These are phyloP conservation scores for Sander lucioperca DNA, from an alignment of 2,113 vertebrate genomes.

Conservation along the genomic window DNA sequence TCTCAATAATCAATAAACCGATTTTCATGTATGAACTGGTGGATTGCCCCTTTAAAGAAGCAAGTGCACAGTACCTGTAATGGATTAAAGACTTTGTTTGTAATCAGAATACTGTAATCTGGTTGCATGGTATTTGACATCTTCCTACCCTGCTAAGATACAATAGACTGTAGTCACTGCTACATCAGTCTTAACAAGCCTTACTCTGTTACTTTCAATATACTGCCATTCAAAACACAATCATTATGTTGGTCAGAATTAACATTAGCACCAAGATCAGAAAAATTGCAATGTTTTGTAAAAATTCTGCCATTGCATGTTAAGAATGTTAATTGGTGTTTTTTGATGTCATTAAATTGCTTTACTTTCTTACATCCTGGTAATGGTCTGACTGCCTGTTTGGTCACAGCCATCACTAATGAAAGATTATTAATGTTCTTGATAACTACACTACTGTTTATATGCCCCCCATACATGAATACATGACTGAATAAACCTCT, in stretches of 20 bases:
- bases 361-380: conserved; percentile 78
- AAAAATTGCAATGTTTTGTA: conserved; percentile 66
- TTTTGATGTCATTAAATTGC: conserved; percentile 82
- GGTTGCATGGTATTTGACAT: conserved; percentile 22
- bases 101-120: conserved; percentile 41
- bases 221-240: conserved; percentile 28
- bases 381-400: conserved; percentile 46
- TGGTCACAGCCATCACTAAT: not conserved
- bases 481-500: conserved; percentile 14
- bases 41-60: not conserved
- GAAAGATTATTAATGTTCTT: not conserved
- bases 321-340: conserved; percentile 77
- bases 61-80: conserved; percentile 15
- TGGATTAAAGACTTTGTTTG: conserved; percentile 22
- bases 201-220: conserved; percentile 38
- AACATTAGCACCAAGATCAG: conserved; percentile 40
- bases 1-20: not conserved
- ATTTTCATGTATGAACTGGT: conserved; percentile 2
- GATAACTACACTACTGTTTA: not conserved
- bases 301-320: conserved; percentile 79
- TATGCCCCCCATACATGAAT: not conserved
- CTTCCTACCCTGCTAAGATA: conserved; percentile 13
- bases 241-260: conserved; percentile 36
- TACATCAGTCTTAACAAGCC: conserved; percentile 46
- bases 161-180: conserved; percentile 30